phyloP scores from a whole-genome alignment of 2,113 vertebrate genomes.

The Colistium nudipinnis region DNA sequence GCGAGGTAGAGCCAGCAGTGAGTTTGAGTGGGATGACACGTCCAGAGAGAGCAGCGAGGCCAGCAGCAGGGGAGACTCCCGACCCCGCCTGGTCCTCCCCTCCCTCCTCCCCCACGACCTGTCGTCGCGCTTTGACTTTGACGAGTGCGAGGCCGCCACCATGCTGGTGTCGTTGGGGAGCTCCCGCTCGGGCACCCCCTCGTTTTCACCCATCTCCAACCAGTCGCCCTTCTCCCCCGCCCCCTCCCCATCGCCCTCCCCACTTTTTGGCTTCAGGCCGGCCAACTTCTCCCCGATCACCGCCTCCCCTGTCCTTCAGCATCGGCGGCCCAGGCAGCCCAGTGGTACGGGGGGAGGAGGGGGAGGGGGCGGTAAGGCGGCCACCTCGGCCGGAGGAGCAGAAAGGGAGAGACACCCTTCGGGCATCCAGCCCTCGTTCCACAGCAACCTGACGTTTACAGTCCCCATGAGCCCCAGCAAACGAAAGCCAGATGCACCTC shows the following conservation, averaged over 20 bases:
- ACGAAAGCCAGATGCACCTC: constrained; percentile 82
- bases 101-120: constrained; percentile 82
- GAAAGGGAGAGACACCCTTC: constrained; percentile 87
- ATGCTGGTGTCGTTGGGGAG: constrained; percentile 93
- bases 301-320: constrained; percentile 84
- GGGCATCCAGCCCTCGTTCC: constrained; percentile 85
- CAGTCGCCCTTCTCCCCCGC: constrained; percentile 93
- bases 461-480: constrained; percentile 92
- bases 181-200: constrained; percentile 90
- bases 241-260: constrained; percentile 90
- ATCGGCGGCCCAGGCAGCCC: constrained; percentile 83
- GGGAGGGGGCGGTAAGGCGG: constrained; percentile 76
- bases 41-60: constrained; percentile 89
- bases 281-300: constrained; percentile 92
- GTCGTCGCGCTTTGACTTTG: constrained; percentile 89
- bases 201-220: constrained; percentile 90
- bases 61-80: constrained; percentile 87
- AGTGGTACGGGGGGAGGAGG: constrained; percentile 83
- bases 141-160: constrained; percentile 92
- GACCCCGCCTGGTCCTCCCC: constrained; percentile 82
- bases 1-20: constrained; percentile 83
- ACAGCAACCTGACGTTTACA: constrained; percentile 90
- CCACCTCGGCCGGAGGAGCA: constrained; percentile 62
- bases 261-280: constrained; percentile 90
- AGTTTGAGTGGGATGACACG: constrained; percentile 92